These are phyloP conservation scores for Digitonthophagus gazella DNA, from an alignment of 2,888 invertebrate species.

Conservation along the genomic window DNA sequence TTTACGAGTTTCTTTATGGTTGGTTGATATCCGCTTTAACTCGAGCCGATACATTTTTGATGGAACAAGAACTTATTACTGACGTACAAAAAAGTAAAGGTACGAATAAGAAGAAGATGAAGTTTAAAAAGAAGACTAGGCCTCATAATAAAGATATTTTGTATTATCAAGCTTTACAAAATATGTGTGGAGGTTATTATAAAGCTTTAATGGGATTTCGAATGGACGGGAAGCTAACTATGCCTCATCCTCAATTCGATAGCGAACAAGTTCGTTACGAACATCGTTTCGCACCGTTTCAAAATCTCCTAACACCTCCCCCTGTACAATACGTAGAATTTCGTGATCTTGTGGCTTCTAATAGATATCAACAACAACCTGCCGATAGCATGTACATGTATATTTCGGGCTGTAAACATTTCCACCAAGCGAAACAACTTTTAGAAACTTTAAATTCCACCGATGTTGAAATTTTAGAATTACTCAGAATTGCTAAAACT, in stretches of 20 bases:
- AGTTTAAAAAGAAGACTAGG: constrained; percentile 59
- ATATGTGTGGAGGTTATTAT: constrained; percentile 93
- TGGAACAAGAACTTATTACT: constrained; percentile 61
- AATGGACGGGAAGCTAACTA: constrained; percentile 80
- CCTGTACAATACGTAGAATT: constrained; percentile 89
- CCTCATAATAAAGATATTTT: constrained; percentile 81
- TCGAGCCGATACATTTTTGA: constrained; percentile 81
- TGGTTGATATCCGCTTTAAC: constrained; percentile 90
- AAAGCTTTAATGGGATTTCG: constrained; percentile 89
- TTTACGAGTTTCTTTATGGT: constrained; percentile 91
- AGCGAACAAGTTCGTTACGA: constrained; percentile 92
- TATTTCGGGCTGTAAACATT: constrained; percentile 84
- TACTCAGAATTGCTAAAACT: constrained; percentile 89
- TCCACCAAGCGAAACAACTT: constrained; percentile 84
- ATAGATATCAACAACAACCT: constrained; percentile 55
- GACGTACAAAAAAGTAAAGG: constrained; percentile 53
- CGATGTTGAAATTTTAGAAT: constrained; percentile 75
- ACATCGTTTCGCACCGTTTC: constrained; percentile 89
- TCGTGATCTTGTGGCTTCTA: constrained; percentile 75
- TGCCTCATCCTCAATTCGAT: constrained; percentile 87
- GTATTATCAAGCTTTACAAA: constrained; percentile 88
- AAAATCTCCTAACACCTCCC: constrained; percentile 82
- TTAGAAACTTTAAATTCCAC: constrained; percentile 80
- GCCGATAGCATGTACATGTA: constrained; percentile 63
- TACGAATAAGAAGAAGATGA: constrained; percentile 63